These are phyloP conservation scores for Masticophis lateralis DNA, from an alignment of 2,797 vertebrate species.

Conservation along the genomic window DNA sequence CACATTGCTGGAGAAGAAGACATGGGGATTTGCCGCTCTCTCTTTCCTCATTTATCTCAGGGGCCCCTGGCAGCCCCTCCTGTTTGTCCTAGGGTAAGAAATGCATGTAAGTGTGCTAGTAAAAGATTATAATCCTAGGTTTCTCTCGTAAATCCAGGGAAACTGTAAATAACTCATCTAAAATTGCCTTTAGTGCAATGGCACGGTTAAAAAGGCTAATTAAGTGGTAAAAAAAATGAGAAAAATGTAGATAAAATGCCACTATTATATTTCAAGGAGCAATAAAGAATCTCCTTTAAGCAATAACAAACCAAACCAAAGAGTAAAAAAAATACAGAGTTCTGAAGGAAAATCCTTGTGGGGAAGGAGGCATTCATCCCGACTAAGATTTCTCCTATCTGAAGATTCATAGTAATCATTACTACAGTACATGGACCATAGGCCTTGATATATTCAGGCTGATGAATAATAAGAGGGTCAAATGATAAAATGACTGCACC, in stretches of 20 bases:
- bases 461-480: not conserved
- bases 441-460: not conserved
- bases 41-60: conserved; percentile 32
- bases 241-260: not conserved
- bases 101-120: not conserved
- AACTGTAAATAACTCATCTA: not conserved
- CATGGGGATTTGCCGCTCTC: not conserved
- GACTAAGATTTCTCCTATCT: not conserved
- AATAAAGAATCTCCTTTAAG: not conserved
- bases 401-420: not conserved
- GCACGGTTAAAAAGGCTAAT: not conserved
- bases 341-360: not conserved
- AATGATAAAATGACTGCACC: not conserved
- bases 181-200: not conserved
- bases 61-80: conserved; percentile 52
- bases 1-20: conserved; percentile 45
- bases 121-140: not conserved
- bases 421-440: not conserved
- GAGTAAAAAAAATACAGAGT: not conserved
- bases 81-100: conserved; percentile 47
- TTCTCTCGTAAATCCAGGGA: not conserved
- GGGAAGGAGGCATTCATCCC: not conserved
- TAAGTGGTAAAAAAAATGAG: not conserved
- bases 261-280: not conserved
- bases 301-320: not conserved